Conservation (phyloP, 2,797 vertebrate species). For the Hybognathus amarus region DNA sequence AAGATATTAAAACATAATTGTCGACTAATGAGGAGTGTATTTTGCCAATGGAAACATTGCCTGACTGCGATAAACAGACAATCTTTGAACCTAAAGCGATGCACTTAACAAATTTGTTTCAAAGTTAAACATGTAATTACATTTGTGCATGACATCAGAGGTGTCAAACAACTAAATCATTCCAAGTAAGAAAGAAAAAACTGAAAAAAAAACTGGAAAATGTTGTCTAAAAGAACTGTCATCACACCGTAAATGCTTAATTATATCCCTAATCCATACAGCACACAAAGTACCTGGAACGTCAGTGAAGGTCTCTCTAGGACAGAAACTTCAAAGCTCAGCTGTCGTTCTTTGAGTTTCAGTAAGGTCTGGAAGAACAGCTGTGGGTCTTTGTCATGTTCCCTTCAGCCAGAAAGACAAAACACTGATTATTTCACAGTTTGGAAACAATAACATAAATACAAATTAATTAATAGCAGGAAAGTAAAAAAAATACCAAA, state of each 20-base stretch:
- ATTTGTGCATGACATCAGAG: constrained; percentile 23
- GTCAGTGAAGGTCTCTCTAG: constrained; percentile 92
- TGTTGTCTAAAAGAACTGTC: background rate
- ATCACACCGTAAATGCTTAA: constrained; percentile 24
- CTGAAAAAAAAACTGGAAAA: background rate
- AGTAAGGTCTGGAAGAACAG: constrained; percentile 89
- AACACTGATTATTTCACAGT: constrained; percentile 26
- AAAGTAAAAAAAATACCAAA: constrained; percentile 7
- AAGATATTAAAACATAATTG: constrained; percentile 76
- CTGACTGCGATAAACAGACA: constrained; percentile 60
- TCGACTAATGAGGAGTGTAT: constrained; percentile 68
- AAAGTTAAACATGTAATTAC: constrained; percentile 36
- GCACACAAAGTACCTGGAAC: constrained; percentile 85
- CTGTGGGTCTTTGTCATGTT: constrained; percentile 96
- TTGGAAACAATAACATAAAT: constrained; percentile 31
- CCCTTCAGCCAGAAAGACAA: constrained; percentile 79
- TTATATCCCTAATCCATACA: constrained; percentile 17
- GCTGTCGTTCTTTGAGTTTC: constrained; percentile 82
- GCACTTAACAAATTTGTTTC: constrained; percentile 54
- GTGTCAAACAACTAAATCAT: constrained; percentile 15
- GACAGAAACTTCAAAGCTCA: constrained; percentile 87
- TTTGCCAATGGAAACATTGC: constrained; percentile 63
- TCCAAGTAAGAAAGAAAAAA: background rate
- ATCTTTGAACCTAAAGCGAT: constrained; percentile 61
- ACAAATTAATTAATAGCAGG: constrained; percentile 27